phyloP scores from a whole-genome alignment of 2,113 vertebrate genomes.

The Phoxinus phoxinus region DNA sequence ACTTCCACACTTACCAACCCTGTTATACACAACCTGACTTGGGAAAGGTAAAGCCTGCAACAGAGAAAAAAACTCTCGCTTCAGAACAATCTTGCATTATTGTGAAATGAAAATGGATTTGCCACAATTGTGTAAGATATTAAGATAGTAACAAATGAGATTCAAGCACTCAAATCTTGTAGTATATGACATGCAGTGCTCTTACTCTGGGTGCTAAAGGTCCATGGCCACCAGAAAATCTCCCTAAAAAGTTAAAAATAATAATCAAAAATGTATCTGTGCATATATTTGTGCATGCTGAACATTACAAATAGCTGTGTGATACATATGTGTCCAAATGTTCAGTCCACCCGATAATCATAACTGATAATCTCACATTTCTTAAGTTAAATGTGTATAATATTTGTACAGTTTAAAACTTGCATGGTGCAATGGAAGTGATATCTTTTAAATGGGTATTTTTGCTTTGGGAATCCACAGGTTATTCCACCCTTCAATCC shows the following conservation, averaged over 20 bases:
- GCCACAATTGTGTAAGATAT: neutral
- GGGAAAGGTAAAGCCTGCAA: constrained; percentile 91
- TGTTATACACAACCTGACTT: constrained; percentile 96
- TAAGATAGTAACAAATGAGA: too few relatives aligned
- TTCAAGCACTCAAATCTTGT: too few relatives aligned
- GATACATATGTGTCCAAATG: neutral
- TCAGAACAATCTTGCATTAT: constrained; percentile 71
- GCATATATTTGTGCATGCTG: neutral
- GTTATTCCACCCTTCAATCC: neutral
- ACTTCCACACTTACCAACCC: constrained; percentile 97
- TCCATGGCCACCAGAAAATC: constrained; percentile 90
- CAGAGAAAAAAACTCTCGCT: constrained; percentile 20
- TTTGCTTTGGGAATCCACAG: neutral
- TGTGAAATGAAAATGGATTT: neutral
- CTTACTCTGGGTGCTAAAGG: constrained; percentile 87
- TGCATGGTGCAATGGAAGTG: neutral
- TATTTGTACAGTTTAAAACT: neutral
- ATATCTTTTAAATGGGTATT: neutral
- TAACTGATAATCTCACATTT: neutral
- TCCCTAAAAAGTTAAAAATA: constrained; percentile 74
- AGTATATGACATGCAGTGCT: neutral
- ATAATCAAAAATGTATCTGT: neutral
- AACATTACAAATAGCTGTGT: neutral
- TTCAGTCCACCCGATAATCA: neutral
- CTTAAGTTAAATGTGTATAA: neutral